These are phyloP conservation scores for Carassius auratus DNA, from an alignment of 2,113 vertebrate genomes.

Conservation along the genomic window DNA sequence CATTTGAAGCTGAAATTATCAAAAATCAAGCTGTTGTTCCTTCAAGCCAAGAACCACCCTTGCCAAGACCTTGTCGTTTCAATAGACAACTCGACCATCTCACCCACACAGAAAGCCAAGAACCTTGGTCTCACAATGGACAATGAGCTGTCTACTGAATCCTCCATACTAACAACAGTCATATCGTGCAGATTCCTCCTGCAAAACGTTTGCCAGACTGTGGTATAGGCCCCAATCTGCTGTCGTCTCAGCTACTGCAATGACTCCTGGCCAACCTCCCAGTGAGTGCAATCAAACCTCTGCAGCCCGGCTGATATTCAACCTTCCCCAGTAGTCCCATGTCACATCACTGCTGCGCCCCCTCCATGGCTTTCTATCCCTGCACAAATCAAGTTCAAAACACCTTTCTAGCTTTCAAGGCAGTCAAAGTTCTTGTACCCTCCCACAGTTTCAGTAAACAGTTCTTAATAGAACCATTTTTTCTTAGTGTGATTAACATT, in stretches of 20 bases:
- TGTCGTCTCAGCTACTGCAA: background rate
- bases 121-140: background rate
- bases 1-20: slow-evolving; percentile 4
- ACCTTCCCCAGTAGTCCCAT: background rate
- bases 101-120: background rate
- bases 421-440: background rate
- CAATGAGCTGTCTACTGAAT: background rate
- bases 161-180: background rate
- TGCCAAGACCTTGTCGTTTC: background rate
- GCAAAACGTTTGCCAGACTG: background rate
- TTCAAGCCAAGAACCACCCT: background rate
- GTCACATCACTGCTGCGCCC: background rate
- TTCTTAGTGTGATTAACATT: background rate
- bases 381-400: background rate
- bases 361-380: background rate
- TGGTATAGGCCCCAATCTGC: background rate
- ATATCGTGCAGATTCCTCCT: background rate
- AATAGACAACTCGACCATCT: background rate
- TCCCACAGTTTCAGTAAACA: background rate
- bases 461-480: background rate
- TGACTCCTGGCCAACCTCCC: background rate
- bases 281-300: background rate
- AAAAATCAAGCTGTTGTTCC: slow-evolving; percentile 10
- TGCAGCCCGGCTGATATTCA: background rate
- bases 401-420: background rate